Conservation (phyloP, 2,797 vertebrate species). For the Lates japonicus region DNA sequence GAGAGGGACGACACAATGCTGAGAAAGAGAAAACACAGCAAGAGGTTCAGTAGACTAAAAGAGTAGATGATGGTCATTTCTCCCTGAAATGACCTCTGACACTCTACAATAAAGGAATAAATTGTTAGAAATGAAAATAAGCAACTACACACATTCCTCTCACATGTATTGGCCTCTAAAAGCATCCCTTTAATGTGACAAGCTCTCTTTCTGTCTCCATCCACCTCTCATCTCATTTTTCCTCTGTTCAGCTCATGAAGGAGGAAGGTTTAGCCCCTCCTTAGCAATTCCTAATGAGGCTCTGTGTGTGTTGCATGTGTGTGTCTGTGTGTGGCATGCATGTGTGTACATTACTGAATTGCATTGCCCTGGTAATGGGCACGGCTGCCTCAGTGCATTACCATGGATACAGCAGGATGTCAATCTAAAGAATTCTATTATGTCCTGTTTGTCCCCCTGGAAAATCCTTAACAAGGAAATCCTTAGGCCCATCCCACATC, state of each 20-base stretch:
- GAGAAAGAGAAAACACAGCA: conserved; percentile 25
- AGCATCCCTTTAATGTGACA: conserved; percentile 23
- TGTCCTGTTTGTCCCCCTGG: conserved; percentile 51
- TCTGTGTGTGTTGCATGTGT: conserved; percentile 7
- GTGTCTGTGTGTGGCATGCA: background rate
- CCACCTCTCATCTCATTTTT: conserved; percentile 33
- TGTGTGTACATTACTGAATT: conserved; percentile 37
- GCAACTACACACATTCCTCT: background rate
- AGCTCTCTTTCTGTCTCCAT: conserved; percentile 15
- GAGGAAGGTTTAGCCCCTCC: conserved; percentile 41
- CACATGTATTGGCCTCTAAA: conserved; percentile 9
- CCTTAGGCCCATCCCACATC: conserved; percentile 49
- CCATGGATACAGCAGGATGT: conserved; percentile 63
- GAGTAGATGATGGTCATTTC: background rate
- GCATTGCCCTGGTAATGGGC: conserved; percentile 25
- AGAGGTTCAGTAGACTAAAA: background rate
- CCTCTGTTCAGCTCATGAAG: conserved; percentile 16
- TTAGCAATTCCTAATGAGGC: conserved; percentile 43
- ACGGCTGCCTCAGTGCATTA: conserved; percentile 32
- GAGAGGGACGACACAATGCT: conserved; percentile 4
- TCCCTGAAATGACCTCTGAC: background rate
- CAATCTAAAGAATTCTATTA: conserved; percentile 70
- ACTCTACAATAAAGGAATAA: background rate
- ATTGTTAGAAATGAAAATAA: background rate
- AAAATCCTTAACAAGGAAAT: conserved; percentile 67